Conservation (phyloP, 2,888 invertebrate genomes). For the Keiferia lycopersicella region DNA sequence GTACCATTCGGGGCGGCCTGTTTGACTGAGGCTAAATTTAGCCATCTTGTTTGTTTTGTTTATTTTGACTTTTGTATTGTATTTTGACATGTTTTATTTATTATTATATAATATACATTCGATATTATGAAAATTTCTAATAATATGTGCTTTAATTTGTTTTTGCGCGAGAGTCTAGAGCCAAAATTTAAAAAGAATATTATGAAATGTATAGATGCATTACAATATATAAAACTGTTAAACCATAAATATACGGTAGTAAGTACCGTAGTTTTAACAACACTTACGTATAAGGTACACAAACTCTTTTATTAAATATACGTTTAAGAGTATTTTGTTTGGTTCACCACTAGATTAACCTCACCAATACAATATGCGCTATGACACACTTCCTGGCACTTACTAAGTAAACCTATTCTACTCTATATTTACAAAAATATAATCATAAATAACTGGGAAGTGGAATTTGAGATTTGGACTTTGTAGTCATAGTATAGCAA, state of each 20-base stretch:
- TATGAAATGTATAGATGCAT: not conserved
- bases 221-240: not conserved
- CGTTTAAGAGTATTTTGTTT: slow-evolving; percentile 23
- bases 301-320: slow-evolving; percentile 2
- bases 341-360: slow-evolving; percentile 9
- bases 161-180: too few species aligned
- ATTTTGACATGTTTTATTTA: too few species aligned
- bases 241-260: not conserved
- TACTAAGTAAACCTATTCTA: slow-evolving; percentile 9
- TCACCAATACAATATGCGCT: slow-evolving; percentile 21
- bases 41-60: too few species aligned
- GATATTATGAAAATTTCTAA: too few species aligned
- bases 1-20: too few species aligned
- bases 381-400: slow-evolving; percentile 35
- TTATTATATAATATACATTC: too few species aligned
- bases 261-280: not conserved
- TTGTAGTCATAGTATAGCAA: too few species aligned
- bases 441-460: not conserved
- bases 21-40: too few species aligned
- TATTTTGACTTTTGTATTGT: too few species aligned
- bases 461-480: too few species aligned
- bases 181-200: too few species aligned
- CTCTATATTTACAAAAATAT: not conserved
- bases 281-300: slow-evolving; percentile 13
- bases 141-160: too few species aligned